Evolutionary conservation across 2,888 invertebrate species (phyloP).

Genomic region (Parelbella ahira): DNA sequence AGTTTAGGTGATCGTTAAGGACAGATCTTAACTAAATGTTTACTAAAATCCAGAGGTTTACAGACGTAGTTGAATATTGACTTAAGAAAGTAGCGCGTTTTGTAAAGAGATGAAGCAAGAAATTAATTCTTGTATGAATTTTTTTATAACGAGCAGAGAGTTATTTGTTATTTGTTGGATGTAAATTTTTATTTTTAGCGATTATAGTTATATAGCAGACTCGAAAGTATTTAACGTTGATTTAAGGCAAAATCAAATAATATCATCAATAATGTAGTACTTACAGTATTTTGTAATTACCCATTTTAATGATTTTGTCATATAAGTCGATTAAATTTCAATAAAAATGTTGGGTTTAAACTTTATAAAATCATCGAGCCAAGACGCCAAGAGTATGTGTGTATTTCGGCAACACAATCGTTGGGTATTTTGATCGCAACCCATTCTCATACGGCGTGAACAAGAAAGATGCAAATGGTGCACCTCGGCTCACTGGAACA

Average conservation of each 20-base stretch:
- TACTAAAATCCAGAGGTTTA: conserved; percentile 68
- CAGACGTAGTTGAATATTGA: conserved; percentile 48
- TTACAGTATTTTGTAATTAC: conserved; percentile 44
- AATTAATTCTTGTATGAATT: conserved; percentile 32
- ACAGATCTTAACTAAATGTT: conserved; percentile 62
- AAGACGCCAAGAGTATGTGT: no score
- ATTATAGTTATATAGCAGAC: conserved; percentile 35
- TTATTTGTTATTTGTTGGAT: conserved; percentile 57
- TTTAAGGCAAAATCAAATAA: no score
- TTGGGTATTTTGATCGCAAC: no score
- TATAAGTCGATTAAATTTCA: no score
- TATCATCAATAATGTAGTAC: conserved; percentile 35
- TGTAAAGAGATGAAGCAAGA: conserved; percentile 10
- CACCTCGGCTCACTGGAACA: no score
- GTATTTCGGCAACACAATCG: no score
- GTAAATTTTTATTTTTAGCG: conserved; percentile 55
- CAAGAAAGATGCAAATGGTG: no score
- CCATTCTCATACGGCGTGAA: no score
- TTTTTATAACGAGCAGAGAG: conserved; percentile 37
- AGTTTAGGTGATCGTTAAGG: conserved; percentile 65
- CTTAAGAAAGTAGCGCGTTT: conserved; percentile 29
- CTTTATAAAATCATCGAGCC: no score
- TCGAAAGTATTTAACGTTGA: conserved; percentile 43
- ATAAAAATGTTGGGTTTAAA: no score
- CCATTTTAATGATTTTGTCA: no score